phyloP scores from a whole-genome alignment of 2,113 vertebrate genomes.

The Danio rerio region DNA sequence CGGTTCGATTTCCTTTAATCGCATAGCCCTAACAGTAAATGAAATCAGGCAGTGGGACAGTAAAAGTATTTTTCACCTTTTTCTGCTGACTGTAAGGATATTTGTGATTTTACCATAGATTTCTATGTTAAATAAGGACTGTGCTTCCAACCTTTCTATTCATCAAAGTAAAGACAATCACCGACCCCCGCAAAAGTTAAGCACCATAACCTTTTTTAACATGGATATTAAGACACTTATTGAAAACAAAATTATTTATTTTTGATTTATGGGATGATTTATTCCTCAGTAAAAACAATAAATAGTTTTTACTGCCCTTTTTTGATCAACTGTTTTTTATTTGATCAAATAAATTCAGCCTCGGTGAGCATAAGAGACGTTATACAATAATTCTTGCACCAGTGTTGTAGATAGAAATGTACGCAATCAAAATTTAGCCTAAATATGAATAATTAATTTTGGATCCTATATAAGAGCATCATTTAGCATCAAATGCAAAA shows the following conservation, averaged over 20 bases:
- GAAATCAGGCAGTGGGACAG: no score
- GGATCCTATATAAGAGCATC: not conserved
- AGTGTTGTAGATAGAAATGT: not conserved
- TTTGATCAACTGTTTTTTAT: not conserved
- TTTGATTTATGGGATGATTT: no score
- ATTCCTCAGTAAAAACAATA: no score
- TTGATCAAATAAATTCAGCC: not conserved
- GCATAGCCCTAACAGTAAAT: no score
- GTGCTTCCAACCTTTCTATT: not conserved
- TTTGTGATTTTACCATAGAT: not conserved
- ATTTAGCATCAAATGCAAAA: not conserved
- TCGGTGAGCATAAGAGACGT: not conserved
- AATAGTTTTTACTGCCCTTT: not conserved
- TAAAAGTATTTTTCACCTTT: not conserved
- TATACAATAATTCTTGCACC: not conserved
- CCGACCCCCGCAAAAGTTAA: not conserved
- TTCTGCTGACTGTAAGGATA: not conserved
- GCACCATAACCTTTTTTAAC: not conserved
- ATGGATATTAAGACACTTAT: not conserved
- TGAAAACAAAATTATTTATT: not conserved
- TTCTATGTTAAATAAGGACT: not conserved
- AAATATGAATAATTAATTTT: not conserved
- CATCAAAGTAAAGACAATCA: not conserved
- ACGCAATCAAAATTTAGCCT: not conserved
- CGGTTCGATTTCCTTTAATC: no score